phyloP scores from a whole-genome alignment of 2,113 vertebrate species.

The Clarias macrocephalus region DNA sequence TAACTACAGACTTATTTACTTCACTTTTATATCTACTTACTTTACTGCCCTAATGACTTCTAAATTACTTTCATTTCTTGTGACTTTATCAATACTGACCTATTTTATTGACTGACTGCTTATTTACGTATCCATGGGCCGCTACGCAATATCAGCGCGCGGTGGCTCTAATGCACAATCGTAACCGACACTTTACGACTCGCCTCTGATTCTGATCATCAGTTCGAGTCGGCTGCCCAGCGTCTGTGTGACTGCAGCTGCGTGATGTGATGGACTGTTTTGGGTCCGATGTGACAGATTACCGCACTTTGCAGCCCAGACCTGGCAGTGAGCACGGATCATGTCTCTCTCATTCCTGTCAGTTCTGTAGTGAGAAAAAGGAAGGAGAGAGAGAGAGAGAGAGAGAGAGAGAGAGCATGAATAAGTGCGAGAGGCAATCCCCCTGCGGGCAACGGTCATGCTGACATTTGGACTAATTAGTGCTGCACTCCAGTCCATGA shows the following conservation, averaged over 20 bases:
- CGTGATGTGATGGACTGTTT: not conserved
- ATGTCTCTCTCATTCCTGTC: conserved; percentile 15
- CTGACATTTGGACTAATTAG: conserved; percentile 47
- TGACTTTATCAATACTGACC: not conserved
- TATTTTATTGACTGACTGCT: not conserved
- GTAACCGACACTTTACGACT: not conserved
- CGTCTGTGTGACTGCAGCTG: not conserved
- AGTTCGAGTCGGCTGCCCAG: not conserved
- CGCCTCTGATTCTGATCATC: not conserved
- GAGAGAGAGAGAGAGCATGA: conserved; percentile 13
- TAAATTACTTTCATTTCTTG: not conserved
- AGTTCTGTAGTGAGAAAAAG: conserved; percentile 24
- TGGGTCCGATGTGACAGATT: not conserved
- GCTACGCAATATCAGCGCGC: not conserved
- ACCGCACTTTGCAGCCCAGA: not conserved
- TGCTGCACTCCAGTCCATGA: conserved; percentile 23
- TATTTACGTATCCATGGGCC: not conserved
- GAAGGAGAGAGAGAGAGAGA: conserved; percentile 5
- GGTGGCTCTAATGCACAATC: not conserved
- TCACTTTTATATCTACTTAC: not conserved
- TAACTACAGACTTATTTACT: not conserved
- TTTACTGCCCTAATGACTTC: not conserved
- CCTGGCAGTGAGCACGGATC: not conserved
- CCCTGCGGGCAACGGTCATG: conserved; percentile 24
- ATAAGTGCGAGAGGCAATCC: not conserved